Evolutionary conservation across 1,140 invertebrate genomes (phyloP), one percentile per base, ranked within the genome.

Genomic region (Trichomalopsis sarcophagae): DNA sequence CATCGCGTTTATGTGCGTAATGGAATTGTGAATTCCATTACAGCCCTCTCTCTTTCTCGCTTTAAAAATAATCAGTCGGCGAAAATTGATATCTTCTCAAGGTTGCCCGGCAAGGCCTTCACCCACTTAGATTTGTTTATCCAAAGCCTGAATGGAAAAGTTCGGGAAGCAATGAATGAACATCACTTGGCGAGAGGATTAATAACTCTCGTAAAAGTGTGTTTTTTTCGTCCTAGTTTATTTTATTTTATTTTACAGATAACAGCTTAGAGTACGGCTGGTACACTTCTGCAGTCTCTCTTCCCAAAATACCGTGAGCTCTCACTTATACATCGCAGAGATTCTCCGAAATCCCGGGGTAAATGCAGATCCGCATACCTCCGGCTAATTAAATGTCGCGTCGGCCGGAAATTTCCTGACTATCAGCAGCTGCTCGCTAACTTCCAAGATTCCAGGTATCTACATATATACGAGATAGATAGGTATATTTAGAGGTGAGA

Each of bases 101-200:
- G 81, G 81, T 30, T 21, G n/a, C 40, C 55, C 4, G 10, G 33
- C 3, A 17, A 2, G 33, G 30, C 73, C 82, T 84, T 84, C 21
- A 71, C 82, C 74, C 23, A 84, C 75, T 77, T 84, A 77, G 11
- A 78, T 69, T 84, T 84, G 75, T 84, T 84, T 84, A 78, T 84
- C 40, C 40, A 77, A 83, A 83, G 10, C 81, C 71, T 30, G 47
- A n/a, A n/a, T n/a, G 21, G 11, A 73, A 30, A 50, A 14, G 14
- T 62, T 62, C 55, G 17, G 21, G 55, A 62, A 62, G 55, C 17
- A 62, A 62, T n/a, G 55, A 62, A 62, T 62, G 14, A 62, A 21
- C 21, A 21, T 21, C 14, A 5, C 55, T 62, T 21, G 21, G 50
- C 50, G 14, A 55, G 11, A 55, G 50, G 17, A 62, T 62, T 62